Evolutionary conservation across 2,113 vertebrate genomes (phyloP), one percentile per base, ranked within the genome.

Genomic region (Gorsachius goisagi): DNA sequence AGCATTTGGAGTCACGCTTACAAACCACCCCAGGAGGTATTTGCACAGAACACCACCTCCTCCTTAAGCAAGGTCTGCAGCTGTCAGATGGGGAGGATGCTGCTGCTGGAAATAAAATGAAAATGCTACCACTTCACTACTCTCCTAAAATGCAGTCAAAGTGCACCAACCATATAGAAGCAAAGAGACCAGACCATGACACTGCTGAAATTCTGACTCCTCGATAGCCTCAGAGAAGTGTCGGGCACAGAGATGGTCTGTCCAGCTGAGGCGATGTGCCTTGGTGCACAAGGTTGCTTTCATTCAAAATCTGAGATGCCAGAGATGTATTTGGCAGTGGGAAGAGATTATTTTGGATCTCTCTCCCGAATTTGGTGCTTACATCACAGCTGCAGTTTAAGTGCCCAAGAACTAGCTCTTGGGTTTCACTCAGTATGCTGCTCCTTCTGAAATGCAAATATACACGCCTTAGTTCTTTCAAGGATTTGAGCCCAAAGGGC

Each of bases 1-100:
- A 0, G 49, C 69, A 8, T 9, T 1, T 77, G 39, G 39, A 81
- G 33, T 44, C 0, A 0, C 16, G 0, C 26, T 81, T 76, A 53
- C n/a, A 55, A 69, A 45, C 4, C 7, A 21, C 32, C 19, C 18
- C 1, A 27, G 47, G 27, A 85, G 19, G 37, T 52, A 41, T 52
- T 77, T 55, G 15, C 49, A 41, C 50, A 59, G 53, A 85, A 9
- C 47, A 72, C 5, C 17, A 35, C 32, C 85, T 82, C 30, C 30
- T 83, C 45, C 75, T 62, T 68, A 18, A 68, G 39, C 28, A 21
- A 56, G 28, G 33, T 55, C 39, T 90, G 82, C 49, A 71, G 14
- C 44, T 89, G 44, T 39, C 35, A 44, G 30, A 44, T 6, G 5
- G 58, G 56, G 77, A 72, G 23, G 33, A 39, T 20, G 15, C 4